Base-by-base conservation (phyloP, 2,797 vertebrate species). In the Coregonus ussuriensis region DNA sequence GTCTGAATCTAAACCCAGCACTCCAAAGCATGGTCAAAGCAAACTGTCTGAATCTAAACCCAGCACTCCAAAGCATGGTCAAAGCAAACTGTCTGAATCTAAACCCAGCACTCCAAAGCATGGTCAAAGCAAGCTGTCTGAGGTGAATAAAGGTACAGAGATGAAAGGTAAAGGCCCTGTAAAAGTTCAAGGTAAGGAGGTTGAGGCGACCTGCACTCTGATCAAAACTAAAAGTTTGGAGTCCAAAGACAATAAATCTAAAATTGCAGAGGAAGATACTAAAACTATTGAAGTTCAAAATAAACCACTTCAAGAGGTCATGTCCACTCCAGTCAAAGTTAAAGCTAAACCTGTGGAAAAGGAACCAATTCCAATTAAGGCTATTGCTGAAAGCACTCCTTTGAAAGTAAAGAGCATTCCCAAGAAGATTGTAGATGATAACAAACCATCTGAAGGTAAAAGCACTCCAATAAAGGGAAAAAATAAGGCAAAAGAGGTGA, bases 311-410 rank as follows among this genome's bases (percentile, higher is more conserved):
- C 41, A 47, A 47, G 41, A 72, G 56, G 62, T 14, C 33, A 84
- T 54, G 71, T 78, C 69, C 16, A 77, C 74, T 73, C 78, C 79
- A 68, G 77, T 74, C 0, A 83, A 82, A 80, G 71, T 65, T 6
- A 81, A 82, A 79, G 77, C 33, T 13, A 83, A 81, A 78, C 31
- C 7, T 0, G 33, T n/a, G 66, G 35, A 37, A 18, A 68, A 25
- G 68, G 21, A 71, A n/a, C 13, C 47, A 47, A 53, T 3, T 41
- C 18, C 37, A 16, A 37, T 21, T 71, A 47, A 3, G 13, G 11
- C 41, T 47, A 4, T 51, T 14, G 41, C n/a, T 65, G 62, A 65
- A 65, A 25, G 5, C 21, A 65, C 25, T 65, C 25, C 21, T 25
- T 11, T 25, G 62, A 65, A 65, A 29, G 9, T 65, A 29, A 65